Conservation (phyloP, 2,113 vertebrate species). For the Cyprinodon brontotheroides region DNA sequence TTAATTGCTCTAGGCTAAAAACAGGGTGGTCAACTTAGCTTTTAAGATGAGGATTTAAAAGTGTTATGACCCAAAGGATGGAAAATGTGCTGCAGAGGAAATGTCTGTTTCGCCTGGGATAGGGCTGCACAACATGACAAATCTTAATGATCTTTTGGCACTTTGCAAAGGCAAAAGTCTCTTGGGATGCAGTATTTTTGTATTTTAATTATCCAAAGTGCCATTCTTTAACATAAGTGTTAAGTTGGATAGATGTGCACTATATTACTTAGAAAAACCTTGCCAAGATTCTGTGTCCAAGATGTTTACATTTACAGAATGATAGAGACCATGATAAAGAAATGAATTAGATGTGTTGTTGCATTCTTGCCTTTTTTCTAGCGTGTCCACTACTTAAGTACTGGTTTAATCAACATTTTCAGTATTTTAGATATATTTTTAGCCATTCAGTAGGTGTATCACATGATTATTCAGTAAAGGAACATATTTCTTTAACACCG, state of each 20-base stretch:
- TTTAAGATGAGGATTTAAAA: neutral
- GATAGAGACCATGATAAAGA: too few species aligned
- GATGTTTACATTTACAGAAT: too few species aligned
- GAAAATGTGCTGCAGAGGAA: neutral
- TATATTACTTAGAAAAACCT: neutral
- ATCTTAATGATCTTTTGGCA: neutral
- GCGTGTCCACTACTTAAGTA: too few species aligned
- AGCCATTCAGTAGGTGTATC: too few species aligned
- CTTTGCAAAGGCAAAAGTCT: neutral
- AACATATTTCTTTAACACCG: too few species aligned
- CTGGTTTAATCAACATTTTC: too few species aligned
- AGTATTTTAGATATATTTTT: too few species aligned
- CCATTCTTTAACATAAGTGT: neutral
- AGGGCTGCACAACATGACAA: neutral
- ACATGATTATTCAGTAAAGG: too few species aligned
- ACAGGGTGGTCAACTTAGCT: neutral
- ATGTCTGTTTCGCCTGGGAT: neutral
- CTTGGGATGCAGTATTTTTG: neutral
- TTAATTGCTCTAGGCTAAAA: neutral
- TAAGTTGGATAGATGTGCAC: neutral
- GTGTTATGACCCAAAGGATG: neutral
- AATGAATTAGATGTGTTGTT: too few species aligned
- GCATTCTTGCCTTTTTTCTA: too few species aligned
- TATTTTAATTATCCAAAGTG: neutral
- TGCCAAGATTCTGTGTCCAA: too few species aligned